Evolutionary conservation across 2,888 invertebrate species (phyloP).

Genomic region (Acrobasis suavella): DNA sequence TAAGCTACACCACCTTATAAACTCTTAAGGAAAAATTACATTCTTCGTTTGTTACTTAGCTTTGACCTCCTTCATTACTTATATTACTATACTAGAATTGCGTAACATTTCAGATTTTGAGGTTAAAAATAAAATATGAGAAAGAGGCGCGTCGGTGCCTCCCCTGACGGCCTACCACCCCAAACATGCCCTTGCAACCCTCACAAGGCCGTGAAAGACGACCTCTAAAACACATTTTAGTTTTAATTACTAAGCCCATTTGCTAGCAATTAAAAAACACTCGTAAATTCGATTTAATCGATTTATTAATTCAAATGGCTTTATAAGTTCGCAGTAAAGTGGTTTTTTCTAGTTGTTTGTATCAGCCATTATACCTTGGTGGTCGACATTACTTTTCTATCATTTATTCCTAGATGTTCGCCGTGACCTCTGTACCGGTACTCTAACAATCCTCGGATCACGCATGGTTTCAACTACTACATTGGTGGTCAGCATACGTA

Average conservation of each 20-base stretch:
- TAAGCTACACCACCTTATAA: neutral
- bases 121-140: slow-evolving; percentile 28
- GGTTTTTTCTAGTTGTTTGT: slow-evolving; percentile 27
- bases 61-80: slow-evolving; percentile 19
- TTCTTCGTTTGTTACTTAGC: slow-evolving; percentile 16
- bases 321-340: neutral
- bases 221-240: slow-evolving; percentile 25
- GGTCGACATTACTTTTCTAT: slow-evolving; percentile 55
- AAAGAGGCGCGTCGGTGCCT: slow-evolving; percentile 34
- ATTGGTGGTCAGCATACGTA: slow-evolving; percentile 55
- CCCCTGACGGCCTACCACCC: slow-evolving; percentile 32
- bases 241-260: slow-evolving; percentile 6
- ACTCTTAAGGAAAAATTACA: slow-evolving; percentile 19
- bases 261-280: neutral
- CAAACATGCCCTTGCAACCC: slow-evolving; percentile 36
- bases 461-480: slow-evolving; percentile 58
- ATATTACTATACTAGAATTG: slow-evolving; percentile 30
- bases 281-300: neutral
- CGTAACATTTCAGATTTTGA: slow-evolving; percentile 38
- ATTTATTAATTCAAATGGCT: slow-evolving; percentile 9
- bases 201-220: slow-evolving; percentile 29
- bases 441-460: slow-evolving; percentile 55
- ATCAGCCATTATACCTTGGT: slow-evolving; percentile 46
- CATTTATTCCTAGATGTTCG: slow-evolving; percentile 63
- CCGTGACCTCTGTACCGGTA: slow-evolving; percentile 66